These are phyloP conservation scores for Drosophila quadrilineata DNA, from an alignment of 1,140 invertebrate genomes.

Conservation along the genomic window DNA sequence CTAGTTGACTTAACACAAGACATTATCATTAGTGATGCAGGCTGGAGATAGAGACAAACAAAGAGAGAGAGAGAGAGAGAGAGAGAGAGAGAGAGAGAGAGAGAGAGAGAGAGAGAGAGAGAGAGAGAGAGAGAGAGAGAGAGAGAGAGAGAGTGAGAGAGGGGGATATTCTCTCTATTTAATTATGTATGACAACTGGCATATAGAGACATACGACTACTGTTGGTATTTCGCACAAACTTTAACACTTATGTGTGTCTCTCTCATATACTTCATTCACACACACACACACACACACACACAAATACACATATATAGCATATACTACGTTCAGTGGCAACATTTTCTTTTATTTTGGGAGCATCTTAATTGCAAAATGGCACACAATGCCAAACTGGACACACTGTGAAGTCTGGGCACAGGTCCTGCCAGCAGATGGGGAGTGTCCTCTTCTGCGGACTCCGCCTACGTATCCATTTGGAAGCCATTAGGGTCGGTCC, in stretches of 20 bases:
- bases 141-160: not conserved
- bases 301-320: too few relatives aligned
- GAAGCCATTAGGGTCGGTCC: conserved; percentile 62
- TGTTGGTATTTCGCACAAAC: conserved; percentile 27
- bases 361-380: conserved; percentile 68
- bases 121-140: conserved; percentile 1
- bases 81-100: too few relatives aligned
- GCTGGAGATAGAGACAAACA: too few relatives aligned
- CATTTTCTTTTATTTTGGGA: conserved; percentile 48
- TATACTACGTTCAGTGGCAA: not conserved
- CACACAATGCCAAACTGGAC: conserved; percentile 44
- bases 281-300: too few relatives aligned
- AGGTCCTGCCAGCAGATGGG: conserved; percentile 25
- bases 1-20: conserved; percentile 8
- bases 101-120: too few relatives aligned
- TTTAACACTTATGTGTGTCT: conserved; percentile 25
- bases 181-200: conserved; percentile 71
- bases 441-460: conserved; percentile 19
- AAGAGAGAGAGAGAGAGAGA: too few relatives aligned
- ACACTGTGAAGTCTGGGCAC: conserved; percentile 11
- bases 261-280: not conserved
- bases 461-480: conserved; percentile 30
- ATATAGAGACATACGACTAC: conserved; percentile 64
- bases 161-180: conserved; percentile 14
- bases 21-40: conserved; percentile 52